Evolutionary conservation across 2,888 invertebrate genomes (phyloP).

Genomic region (Trachelus troglodyta): DNA sequence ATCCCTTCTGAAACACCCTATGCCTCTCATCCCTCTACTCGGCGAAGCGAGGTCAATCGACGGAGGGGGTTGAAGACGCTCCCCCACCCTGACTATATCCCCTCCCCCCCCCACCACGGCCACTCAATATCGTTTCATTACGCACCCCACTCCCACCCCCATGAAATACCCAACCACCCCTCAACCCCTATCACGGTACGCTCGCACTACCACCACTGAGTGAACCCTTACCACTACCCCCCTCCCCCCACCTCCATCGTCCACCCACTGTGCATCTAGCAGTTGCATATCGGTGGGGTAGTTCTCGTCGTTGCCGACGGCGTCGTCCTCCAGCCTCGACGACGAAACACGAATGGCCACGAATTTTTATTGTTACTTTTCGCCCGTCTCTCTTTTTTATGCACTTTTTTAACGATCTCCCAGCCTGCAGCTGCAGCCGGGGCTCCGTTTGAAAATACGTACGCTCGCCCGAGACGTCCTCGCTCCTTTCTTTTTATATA

Average conservation of each 20-base stretch:
- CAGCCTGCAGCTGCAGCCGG: conserved; percentile 34
- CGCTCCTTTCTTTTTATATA: background rate
- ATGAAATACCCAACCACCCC: conserved; percentile 21
- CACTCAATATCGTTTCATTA: conserved; percentile 66
- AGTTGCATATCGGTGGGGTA: background rate
- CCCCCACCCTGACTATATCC: conserved; percentile 32
- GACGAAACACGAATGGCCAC: conserved; percentile 62
- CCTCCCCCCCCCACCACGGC: conserved; percentile 29
- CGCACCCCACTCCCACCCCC: conserved; percentile 48
- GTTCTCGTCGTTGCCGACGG: conserved; percentile 15
- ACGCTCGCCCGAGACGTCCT: conserved; percentile 6
- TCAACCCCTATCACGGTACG: conserved; percentile 54
- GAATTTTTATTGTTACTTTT: conserved; percentile 65
- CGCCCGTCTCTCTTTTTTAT: conserved; percentile 53
- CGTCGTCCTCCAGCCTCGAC: conserved; percentile 25
- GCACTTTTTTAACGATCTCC: conserved; percentile 52
- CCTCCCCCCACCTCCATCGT: too few species aligned
- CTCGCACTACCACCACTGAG: conserved; percentile 30
- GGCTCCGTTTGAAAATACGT: conserved; percentile 27
- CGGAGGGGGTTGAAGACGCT: conserved; percentile 56
- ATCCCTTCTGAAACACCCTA: background rate
- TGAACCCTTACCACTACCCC: background rate
- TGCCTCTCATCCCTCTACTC: conserved; percentile 33
- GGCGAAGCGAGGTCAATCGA: conserved; percentile 65
- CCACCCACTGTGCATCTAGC: conserved; percentile 20